A percentile compares a stretch with the other conserved stretches of the same genome.
Conservation (phyloP, 2,888 invertebrate species). For the Nesidiocoris tenuis region DNA sequence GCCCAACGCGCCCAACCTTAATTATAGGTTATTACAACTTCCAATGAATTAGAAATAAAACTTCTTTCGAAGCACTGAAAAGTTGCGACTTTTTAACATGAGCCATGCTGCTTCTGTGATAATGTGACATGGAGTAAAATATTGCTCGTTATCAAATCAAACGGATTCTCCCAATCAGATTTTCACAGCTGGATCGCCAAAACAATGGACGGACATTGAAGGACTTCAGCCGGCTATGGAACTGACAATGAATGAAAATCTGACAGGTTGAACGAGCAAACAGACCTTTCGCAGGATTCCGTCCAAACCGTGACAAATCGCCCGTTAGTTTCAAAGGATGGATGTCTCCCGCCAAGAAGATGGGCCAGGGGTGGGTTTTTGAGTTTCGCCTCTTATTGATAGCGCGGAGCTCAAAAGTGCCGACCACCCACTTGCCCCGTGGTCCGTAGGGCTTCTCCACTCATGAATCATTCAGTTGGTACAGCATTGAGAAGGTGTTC, state of each 20-base stretch:
- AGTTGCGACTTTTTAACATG: too few species aligned
- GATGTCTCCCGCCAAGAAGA: slow-evolving; percentile 16
- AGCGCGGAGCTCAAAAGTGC: slow-evolving; percentile 26
- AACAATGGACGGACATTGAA: not conserved
- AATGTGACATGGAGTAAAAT: too few species aligned
- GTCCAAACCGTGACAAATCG: slow-evolving; percentile 23
- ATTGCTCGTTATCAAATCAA: too few species aligned
- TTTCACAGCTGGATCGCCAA: not conserved
- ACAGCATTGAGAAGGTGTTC: not conserved
- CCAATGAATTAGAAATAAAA: too few species aligned
- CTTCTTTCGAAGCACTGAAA: too few species aligned
- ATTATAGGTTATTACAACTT: too few species aligned
- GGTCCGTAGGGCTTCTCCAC: not conserved
- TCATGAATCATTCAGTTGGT: slow-evolving; percentile 32
- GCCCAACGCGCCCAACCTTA: too few species aligned
- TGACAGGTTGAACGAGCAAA: slow-evolving; percentile 37
- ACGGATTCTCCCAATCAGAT: too few species aligned
- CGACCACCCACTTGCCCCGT: slow-evolving; percentile 31
- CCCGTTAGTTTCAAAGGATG: slow-evolving; percentile 9
- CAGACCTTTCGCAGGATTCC: not conserved
- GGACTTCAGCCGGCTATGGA: not conserved
- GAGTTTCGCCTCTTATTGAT: slow-evolving; percentile 3
- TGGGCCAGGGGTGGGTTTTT: slow-evolving; percentile 22
- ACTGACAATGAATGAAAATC: slow-evolving; percentile 31
- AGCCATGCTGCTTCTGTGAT: too few species aligned